Base-by-base conservation (phyloP, 2,888 invertebrate genomes). In the Acanthacorydalis orientalis region DNA sequence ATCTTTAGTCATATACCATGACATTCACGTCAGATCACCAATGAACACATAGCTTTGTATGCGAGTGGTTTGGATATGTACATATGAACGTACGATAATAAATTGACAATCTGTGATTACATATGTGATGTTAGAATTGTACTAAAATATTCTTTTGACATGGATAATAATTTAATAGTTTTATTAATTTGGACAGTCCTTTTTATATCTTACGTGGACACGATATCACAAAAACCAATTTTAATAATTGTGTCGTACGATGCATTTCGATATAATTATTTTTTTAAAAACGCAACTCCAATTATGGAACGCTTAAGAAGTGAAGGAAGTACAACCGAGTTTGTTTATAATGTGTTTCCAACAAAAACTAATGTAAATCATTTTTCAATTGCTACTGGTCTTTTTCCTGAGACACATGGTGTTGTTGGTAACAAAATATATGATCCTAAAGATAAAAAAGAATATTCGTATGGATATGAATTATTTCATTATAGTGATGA, bases 281-380 rank as follows among this genome's bases (percentile, higher is more conserved):
- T 82, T 48, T 57, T 73, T 2, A 68, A 71, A 53, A 68, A 70
- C 54, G 53, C 68, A 1, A 75, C 78, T 2, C 75, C 78, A 0
- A 70, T 70, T 53, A 68, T 83, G 64, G 65, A 73, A 41, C 60
- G 62, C 47, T 56, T 84, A 39, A 70, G 70, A 38, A 56, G 61
- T 11, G 58, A 68, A 48, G 80, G 82, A 6, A 72, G 75, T 4
- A 65, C 69, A 52, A 66, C 76, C 0, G 72, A 74, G 49, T 72
- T 73, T 55, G 69, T 80, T 65, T 63, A 64, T 42, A 77, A 76
- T 56, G 70, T 76, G 38, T 80, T 79, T 58, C 72, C 76, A 0
- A 83, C 83, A 1, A 80, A 80, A 64, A 85, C 84, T 1, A 79
- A 79, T 57, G 79, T 83, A 1, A 84, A 84, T 64, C 84, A 84